Conservation (phyloP, 2,888 invertebrate species). For the Ectemnius lituratus region DNA sequence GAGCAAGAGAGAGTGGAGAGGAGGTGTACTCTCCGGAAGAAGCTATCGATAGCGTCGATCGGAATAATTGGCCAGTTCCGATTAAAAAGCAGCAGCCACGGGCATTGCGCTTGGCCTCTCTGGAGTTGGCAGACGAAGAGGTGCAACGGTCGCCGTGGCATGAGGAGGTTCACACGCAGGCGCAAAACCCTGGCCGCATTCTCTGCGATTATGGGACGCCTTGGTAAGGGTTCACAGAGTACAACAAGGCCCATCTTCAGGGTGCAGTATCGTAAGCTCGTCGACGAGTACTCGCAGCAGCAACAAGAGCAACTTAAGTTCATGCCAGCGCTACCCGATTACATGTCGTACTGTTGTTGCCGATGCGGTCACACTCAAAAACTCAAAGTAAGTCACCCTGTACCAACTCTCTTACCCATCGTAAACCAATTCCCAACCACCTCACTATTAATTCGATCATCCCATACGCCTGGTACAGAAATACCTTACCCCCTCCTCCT, state of each 20-base stretch:
- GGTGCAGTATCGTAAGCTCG: conserved; percentile 81
- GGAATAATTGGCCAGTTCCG: conserved; percentile 24
- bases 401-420: no score
- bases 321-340: conserved; percentile 80
- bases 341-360: conserved; percentile 82
- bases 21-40: no score
- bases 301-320: conserved; percentile 77
- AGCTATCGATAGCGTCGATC: neutral
- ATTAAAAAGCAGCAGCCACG: no score
- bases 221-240: conserved; percentile 76
- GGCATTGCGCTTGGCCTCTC: no score
- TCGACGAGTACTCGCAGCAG: conserved; percentile 79
- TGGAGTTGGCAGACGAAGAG: conserved; percentile 53
- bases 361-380: conserved; percentile 82
- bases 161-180: conserved; percentile 76
- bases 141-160: conserved; percentile 69
- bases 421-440: no score
- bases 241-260: conserved; percentile 79
- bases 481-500: no score
- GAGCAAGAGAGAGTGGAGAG: no score
- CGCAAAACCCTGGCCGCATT: conserved; percentile 74
- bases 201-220: conserved; percentile 79
- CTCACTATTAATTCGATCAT: no score
- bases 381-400: conserved; percentile 78
- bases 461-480: no score